Conservation (phyloP, 2,888 invertebrate genomes). For the Drosophila longiperda region DNA sequence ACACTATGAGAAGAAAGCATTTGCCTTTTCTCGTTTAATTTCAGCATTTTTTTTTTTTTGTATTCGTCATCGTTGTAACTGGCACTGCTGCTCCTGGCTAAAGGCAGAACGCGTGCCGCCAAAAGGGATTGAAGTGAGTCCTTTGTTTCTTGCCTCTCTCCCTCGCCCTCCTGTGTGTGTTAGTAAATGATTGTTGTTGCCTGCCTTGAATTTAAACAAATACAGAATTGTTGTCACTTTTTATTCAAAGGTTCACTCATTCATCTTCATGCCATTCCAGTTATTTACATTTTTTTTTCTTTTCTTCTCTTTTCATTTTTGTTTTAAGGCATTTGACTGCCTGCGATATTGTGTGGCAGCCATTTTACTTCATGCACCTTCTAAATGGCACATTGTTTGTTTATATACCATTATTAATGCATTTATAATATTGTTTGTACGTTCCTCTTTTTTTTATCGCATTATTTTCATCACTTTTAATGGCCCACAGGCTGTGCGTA, state of each 20-base stretch:
- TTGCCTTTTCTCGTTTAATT: conserved; percentile 74
- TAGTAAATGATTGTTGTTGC: conserved; percentile 69
- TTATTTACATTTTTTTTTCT: conserved; percentile 36
- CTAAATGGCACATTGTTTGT: conserved; percentile 19
- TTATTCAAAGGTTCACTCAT: conserved; percentile 50
- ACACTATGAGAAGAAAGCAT: conserved; percentile 40
- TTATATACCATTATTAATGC: conserved; percentile 63
- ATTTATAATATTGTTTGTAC: conserved; percentile 54
- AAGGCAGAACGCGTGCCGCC: conserved; percentile 32
- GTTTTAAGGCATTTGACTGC: conserved; percentile 59
- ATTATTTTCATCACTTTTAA: conserved; percentile 60
- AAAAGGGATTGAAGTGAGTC: conserved; percentile 41
- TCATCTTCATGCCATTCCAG: conserved; percentile 41
- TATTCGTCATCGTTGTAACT: conserved; percentile 28
- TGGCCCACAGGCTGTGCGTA: conserved; percentile 26
- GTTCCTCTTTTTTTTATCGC: conserved; percentile 17
- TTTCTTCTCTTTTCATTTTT: conserved; percentile 16
- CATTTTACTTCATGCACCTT: conserved; percentile 21
- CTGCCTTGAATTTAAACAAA: conserved; percentile 79
- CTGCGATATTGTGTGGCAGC: conserved; percentile 35
- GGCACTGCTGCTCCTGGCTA: background rate
- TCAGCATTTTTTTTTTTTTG: conserved; percentile 66
- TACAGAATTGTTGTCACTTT: conserved; percentile 60
- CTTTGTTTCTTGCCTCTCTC: conserved; percentile 24
- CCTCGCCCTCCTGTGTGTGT: conserved; percentile 13